A percentile compares a stretch with the other conserved stretches of the same genome.
Conservation (phyloP, 1,140 invertebrate species). For the Pogonognathellus flavescens region DNA sequence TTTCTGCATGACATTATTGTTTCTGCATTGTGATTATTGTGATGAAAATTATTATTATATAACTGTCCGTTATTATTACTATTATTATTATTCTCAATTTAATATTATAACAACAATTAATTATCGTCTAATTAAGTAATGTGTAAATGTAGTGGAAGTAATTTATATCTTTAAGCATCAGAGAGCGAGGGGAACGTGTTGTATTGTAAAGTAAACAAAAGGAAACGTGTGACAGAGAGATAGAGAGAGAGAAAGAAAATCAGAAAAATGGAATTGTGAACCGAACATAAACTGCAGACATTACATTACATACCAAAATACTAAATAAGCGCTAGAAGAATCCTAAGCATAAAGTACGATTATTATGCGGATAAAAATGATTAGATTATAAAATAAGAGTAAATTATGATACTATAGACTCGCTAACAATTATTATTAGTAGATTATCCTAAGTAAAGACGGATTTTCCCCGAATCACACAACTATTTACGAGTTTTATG, state of each 20-base stretch:
- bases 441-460: background rate
- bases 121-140: too few relatives aligned
- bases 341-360: background rate
- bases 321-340: background rate
- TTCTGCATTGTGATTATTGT: conserved; percentile 45
- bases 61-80: background rate
- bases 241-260: background rate
- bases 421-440: background rate
- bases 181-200: too few relatives aligned
- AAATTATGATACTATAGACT: background rate
- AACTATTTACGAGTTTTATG: conserved; percentile 2
- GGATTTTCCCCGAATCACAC: conserved; percentile 16
- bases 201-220: too few relatives aligned
- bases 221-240: too few relatives aligned
- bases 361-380: background rate
- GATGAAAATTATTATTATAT: conserved; percentile 39
- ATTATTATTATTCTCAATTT: too few relatives aligned
- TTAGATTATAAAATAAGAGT: background rate
- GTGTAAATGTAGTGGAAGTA: too few relatives aligned
- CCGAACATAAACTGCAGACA: background rate
- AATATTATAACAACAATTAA: too few relatives aligned
- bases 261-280: conserved; percentile 13
- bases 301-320: conserved; percentile 37
- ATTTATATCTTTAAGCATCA: too few relatives aligned
- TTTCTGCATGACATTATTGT: conserved; percentile 49